phyloP scores from a whole-genome alignment of 2,113 vertebrate genomes.

The Halichoeres trimaculatus region DNA sequence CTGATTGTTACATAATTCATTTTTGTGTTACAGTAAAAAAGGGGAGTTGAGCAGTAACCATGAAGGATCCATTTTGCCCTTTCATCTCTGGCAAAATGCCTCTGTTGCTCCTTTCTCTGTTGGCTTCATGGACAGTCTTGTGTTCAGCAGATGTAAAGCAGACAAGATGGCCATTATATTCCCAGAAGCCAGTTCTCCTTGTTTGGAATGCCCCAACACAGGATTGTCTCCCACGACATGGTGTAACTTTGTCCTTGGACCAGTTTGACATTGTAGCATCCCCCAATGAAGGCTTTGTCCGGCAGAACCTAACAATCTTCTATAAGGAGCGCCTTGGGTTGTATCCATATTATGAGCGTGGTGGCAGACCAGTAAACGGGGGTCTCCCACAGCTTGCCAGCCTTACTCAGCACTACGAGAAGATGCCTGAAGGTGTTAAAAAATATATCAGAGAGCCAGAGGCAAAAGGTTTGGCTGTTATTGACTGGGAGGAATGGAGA shows the following conservation, averaged over 20 bases:
- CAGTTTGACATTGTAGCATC: constrained; percentile 85
- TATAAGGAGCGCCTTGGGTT: constrained; percentile 85
- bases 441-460: constrained; percentile 78
- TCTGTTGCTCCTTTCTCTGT: constrained; percentile 62
- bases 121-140: constrained; percentile 63
- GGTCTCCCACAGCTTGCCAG: constrained; percentile 85
- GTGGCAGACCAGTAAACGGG: constrained; percentile 62
- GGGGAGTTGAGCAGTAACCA: constrained; percentile 56
- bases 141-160: constrained; percentile 77
- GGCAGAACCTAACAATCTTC: constrained; percentile 87
- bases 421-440: constrained; percentile 76
- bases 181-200: constrained; percentile 83
- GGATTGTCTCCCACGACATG: constrained; percentile 80
- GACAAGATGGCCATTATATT: constrained; percentile 83
- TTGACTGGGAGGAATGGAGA: constrained; percentile 90
- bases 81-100: constrained; percentile 40
- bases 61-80: constrained; percentile 52
- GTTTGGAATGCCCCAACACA: constrained; percentile 87
- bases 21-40: constrained; percentile 45
- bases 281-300: constrained; percentile 84
- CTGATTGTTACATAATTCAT: not conserved
- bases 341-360: constrained; percentile 82
- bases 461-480: constrained; percentile 84
- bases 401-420: constrained; percentile 76
- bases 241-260: constrained; percentile 75